Evolutionary conservation across 2,888 invertebrate species (phyloP).

Genomic region (Pyrgus malvae): DNA sequence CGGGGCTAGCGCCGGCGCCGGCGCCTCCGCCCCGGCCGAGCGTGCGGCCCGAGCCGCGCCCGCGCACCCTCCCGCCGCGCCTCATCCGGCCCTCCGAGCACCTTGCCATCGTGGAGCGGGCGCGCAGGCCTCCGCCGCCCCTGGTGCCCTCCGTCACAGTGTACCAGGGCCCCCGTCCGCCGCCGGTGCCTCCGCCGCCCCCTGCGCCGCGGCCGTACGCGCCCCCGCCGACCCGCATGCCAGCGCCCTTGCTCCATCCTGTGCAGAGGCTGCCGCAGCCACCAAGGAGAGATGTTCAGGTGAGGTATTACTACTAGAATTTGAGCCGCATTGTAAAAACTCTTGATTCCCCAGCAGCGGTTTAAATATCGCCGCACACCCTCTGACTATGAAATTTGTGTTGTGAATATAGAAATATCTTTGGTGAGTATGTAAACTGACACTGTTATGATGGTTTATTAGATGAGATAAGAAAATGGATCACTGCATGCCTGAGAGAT

Average conservation of each 20-base stretch:
- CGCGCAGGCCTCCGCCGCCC: slow-evolving; percentile 35
- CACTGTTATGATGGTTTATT: no score
- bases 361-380: no score
- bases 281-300: slow-evolving; percentile 67
- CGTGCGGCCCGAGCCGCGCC: slow-evolving; percentile 55
- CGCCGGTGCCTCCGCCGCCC: slow-evolving; percentile 39
- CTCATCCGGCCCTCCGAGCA: slow-evolving; percentile 73
- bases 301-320: slow-evolving; percentile 37
- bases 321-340: no score
- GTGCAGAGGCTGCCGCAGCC: slow-evolving; percentile 59
- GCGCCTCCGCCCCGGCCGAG: slow-evolving; percentile 50
- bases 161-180: slow-evolving; percentile 35
- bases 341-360: no score
- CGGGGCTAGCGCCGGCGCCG: slow-evolving; percentile 64
- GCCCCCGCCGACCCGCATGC: slow-evolving; percentile 68
- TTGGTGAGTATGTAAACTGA: no score
- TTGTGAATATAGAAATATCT: no score
- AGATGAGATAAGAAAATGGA: no score
- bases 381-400: no score
- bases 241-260: slow-evolving; percentile 54
- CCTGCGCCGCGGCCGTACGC: slow-evolving; percentile 57
- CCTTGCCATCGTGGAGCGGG: slow-evolving; percentile 49
- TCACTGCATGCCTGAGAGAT: no score
- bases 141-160: slow-evolving; percentile 40
- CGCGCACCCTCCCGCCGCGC: slow-evolving; percentile 57